Evolutionary conservation across 2,888 invertebrate species (phyloP).

Genomic region (Calliopum simillimum): DNA sequence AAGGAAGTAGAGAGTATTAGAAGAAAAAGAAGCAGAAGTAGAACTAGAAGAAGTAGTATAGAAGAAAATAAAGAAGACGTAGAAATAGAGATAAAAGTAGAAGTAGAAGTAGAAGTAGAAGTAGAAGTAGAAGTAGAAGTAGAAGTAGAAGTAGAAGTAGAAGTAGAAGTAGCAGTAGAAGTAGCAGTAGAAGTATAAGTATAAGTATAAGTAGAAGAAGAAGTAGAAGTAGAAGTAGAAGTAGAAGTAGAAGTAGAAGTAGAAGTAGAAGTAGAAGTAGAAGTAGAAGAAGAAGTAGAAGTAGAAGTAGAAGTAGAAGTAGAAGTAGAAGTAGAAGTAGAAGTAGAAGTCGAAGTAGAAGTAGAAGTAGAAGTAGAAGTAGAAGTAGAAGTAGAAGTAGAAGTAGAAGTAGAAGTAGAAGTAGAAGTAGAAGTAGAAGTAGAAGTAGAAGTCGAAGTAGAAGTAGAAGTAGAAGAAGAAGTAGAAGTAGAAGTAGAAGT

Average conservation of each 20-base stretch:
- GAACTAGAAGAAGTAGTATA: not conserved
- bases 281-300: conserved; percentile 1
- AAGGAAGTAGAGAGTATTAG: too few relatives aligned
- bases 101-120: not conserved
- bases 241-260: conserved; percentile 1
- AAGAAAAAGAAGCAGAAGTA: not conserved
- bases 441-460: not conserved
- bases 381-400: not conserved
- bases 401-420: conserved; percentile 3
- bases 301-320: conserved; percentile 1
- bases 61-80: too few relatives aligned
- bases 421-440: not conserved
- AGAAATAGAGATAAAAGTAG: too few relatives aligned
- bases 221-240: conserved; percentile 4
- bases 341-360: not conserved
- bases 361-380: conserved; percentile 4
- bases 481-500: not conserved
- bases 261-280: not conserved
- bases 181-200: conserved; percentile 1
- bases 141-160: not conserved
- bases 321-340: not conserved
- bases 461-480: not conserved
- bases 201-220: conserved; percentile 3
- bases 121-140: conserved; percentile 1
- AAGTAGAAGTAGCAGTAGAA: not conserved